Base-by-base conservation (phyloP, 2,797 vertebrate species). In the Hafferia zeledoni region DNA sequence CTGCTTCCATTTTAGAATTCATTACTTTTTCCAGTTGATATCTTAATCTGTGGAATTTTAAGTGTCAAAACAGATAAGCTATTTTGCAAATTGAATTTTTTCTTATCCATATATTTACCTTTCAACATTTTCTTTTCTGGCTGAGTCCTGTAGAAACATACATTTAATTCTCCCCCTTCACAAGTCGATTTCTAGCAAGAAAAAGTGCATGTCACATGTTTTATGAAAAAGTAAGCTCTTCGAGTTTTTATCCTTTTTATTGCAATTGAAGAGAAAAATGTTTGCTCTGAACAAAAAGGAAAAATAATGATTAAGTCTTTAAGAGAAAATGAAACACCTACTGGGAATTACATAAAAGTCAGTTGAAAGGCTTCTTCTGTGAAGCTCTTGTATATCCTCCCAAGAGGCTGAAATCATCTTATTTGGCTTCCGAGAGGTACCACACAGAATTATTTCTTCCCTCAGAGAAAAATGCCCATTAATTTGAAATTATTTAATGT, bases 381-480 rank as follows among this genome's bases (percentile, higher is more conserved):
- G 77, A 95, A 95, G 55, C 64, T 87, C 55, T 82, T 91, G 25
- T 65, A 71, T 82, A 70, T 79, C 31, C 28, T 91, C 93, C 81
- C 90, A 93, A 74, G 90, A 84, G 86, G 17, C 60, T 89, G 83
- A 95, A 95, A 90, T 95, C 1, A 1, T 93, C 74, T 89, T 94
- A 89, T 74, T 95, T 94, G 37, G 63, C 63, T 94, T 96, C 88
- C 4, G 0, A 41, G 23, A 87, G 50, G 15, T 65, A 91, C 31
- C 41, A 83, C 59, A 74, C 44, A 53, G 60, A 89, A 89, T 84
- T 88, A 72, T 89, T 93, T 95, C 70, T 94, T n/a, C 59, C 85
- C 53, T 92, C 56, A 77, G 78, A 94, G 88, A 93, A 94, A 90
- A 96, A 76, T 50, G 77, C 30, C 57, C 44, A 93, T 92, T 93